Percentiles rank a stretch among this genome's conserved stretches.
Conservation (phyloP, 2,888 invertebrate genomes). For the Xestia sexstrigata region DNA sequence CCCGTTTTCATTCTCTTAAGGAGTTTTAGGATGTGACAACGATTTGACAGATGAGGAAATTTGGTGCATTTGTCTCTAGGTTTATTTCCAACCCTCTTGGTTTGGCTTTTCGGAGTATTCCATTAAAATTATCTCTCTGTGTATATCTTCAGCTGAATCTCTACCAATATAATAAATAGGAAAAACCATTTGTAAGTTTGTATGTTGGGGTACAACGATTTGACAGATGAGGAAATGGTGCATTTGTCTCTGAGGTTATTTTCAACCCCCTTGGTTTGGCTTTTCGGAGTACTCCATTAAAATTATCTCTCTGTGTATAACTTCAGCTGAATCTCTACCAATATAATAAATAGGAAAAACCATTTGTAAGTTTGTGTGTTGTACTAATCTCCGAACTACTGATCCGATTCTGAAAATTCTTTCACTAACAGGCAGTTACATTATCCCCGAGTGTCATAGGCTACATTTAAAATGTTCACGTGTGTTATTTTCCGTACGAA, state of each 20-base stretch:
- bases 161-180: no score
- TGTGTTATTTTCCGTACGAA: no score
- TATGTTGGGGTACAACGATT: slow-evolving; percentile 11
- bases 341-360: no score
- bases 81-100: neutral
- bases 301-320: neutral
- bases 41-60: slow-evolving; percentile 28
- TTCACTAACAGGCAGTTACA: no score
- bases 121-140: neutral
- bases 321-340: neutral
- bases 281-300: neutral
- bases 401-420: no score
- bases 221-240: slow-evolving; percentile 30
- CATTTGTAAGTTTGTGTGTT: no score
- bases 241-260: slow-evolving; percentile 25
- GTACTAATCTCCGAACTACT: no score
- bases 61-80: slow-evolving; percentile 32
- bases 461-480: no score
- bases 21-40: slow-evolving; percentile 44
- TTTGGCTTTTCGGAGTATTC: neutral
- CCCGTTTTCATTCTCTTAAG: slow-evolving; percentile 27
- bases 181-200: no score
- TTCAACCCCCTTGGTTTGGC: neutral
- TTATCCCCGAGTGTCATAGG: no score
- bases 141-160: neutral